Percentiles rank a stretch among this genome's conserved stretches.
Conservation (phyloP, 2,797 vertebrate genomes). For the Euphonia xanthogaster region DNA sequence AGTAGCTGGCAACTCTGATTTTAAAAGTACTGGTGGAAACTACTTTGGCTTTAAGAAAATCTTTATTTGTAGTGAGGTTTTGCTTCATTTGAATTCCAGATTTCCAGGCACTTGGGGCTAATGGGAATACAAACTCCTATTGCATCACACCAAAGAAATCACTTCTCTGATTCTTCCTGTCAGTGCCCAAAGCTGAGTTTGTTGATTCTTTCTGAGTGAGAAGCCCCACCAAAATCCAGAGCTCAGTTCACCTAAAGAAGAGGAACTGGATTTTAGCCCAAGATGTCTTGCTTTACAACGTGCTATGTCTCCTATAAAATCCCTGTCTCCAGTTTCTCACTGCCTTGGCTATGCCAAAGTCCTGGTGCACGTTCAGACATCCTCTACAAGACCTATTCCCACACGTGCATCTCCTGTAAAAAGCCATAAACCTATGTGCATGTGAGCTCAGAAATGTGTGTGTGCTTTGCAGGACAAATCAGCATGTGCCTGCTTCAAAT, state of each 20-base stretch:
- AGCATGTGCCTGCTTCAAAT: fast-evolving
- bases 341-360: neutral
- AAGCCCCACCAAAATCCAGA: neutral
- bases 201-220: neutral
- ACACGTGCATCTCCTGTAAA: neutral
- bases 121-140: neutral
- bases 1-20: conserved; percentile 4
- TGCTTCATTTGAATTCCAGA: neutral
- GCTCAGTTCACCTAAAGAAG: neutral
- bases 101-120: neutral
- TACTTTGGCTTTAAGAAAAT: neutral
- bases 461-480: neutral
- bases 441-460: fast-evolving
- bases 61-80: neutral
- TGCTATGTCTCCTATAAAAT: neutral
- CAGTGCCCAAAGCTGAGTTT: neutral
- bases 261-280: neutral
- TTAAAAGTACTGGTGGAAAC: neutral
- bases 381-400: neutral
- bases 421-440: neutral
- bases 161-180: neutral
- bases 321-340: neutral
- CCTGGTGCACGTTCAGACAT: neutral
- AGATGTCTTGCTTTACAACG: neutral
- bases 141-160: neutral